Conservation (phyloP, 2,888 invertebrate species). For the Rhimphoctona megacephalus region DNA sequence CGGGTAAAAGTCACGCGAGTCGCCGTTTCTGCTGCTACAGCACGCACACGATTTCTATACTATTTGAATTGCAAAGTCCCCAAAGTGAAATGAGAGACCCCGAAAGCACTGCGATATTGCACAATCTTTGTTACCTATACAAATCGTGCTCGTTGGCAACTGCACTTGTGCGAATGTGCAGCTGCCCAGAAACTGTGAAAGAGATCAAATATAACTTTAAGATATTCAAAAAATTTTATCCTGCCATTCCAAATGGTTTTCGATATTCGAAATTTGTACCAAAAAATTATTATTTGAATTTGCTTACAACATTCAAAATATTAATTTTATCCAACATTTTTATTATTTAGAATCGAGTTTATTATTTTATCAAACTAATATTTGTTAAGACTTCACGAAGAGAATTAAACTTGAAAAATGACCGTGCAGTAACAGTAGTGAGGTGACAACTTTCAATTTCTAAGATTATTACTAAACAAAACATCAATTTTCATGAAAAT, state of each 20-base stretch:
- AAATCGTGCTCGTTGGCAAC: not conserved
- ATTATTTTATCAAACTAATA: too few relatives aligned
- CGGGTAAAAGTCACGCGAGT: slow-evolving; percentile 52
- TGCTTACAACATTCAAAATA: too few relatives aligned
- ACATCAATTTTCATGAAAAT: too few relatives aligned
- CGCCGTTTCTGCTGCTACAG: not conserved
- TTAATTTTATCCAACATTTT: too few relatives aligned
- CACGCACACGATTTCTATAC: slow-evolving; percentile 63
- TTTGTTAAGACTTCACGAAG: too few relatives aligned
- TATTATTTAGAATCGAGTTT: too few relatives aligned
- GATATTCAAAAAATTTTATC: not conserved
- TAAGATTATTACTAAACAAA: too few relatives aligned
- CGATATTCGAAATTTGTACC: too few relatives aligned
- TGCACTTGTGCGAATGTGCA: slow-evolving; percentile 1
- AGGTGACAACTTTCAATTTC: too few relatives aligned
- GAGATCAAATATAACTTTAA: not conserved
- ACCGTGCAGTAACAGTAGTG: too few relatives aligned
- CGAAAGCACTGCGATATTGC: slow-evolving; percentile 31
- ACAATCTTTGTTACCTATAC: slow-evolving; percentile 30
- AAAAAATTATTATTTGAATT: too few relatives aligned
- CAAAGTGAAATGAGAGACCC: slow-evolving; percentile 49
- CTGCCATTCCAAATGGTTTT: not conserved
- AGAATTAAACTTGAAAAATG: too few relatives aligned
- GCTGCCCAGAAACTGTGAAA: not conserved
- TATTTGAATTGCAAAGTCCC: slow-evolving; percentile 65